phyloP scores from a whole-genome alignment of 2,797 vertebrate genomes.

The Sebastes vulpes region DNA sequence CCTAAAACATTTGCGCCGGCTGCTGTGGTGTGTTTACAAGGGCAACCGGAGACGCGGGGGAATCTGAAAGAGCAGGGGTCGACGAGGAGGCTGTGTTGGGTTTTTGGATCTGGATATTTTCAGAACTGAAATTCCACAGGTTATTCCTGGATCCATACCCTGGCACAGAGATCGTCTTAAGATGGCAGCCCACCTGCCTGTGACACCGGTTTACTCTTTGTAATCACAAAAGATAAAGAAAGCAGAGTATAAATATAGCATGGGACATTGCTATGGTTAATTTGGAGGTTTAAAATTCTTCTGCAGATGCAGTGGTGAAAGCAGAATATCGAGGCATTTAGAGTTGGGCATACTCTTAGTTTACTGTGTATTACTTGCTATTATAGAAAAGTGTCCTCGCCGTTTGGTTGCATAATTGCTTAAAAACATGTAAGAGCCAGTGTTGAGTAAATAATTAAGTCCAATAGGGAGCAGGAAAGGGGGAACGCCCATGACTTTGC shows the following conservation, averaged over 20 bases:
- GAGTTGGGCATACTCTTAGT: neutral
- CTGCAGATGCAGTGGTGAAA: neutral
- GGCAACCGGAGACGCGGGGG: constrained; percentile 64
- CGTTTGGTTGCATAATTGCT: neutral
- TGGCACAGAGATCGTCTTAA: constrained; percentile 50
- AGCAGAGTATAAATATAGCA: constrained; percentile 1
- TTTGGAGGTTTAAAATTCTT: neutral
- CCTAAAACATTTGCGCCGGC: constrained; percentile 45
- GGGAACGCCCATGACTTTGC: constrained; percentile 36
- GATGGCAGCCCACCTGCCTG: constrained; percentile 48
- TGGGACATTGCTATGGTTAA: neutral
- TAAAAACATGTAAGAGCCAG: neutral
- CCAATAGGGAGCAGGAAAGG: neutral
- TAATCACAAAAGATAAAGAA: constrained; percentile 25
- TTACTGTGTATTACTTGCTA: neutral
- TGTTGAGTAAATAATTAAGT: constrained; percentile 2
- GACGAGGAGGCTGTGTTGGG: constrained; percentile 23
- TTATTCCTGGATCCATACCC: constrained; percentile 75
- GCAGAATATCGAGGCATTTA: neutral
- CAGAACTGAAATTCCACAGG: constrained; percentile 66
- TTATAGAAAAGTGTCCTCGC: neutral
- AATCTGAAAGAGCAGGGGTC: constrained; percentile 63
- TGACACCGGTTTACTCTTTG: constrained; percentile 13
- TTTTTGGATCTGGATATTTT: constrained; percentile 71
- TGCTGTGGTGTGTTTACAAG: constrained; percentile 65